Evolutionary conservation across 1,140 invertebrate species (phyloP).

Genomic region (Diprion similis): DNA sequence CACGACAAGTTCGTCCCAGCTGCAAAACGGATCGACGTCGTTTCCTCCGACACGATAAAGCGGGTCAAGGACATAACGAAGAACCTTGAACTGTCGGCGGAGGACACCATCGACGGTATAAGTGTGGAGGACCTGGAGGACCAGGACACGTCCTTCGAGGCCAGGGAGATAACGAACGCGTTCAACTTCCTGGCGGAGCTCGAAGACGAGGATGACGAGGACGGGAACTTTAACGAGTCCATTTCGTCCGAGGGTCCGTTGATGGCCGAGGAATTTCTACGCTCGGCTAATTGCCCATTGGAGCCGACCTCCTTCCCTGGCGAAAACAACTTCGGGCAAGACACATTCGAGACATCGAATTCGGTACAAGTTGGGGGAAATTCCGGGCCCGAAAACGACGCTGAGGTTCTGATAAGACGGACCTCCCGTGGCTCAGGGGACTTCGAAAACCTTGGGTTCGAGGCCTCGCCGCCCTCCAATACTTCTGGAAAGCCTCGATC

Average conservation of each 20-base stretch:
- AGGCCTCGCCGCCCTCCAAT: slow-evolving; percentile 26
- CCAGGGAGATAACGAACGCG: slow-evolving; percentile 47
- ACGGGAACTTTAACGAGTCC: not conserved
- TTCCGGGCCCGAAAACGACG: slow-evolving; percentile 10
- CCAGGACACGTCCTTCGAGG: slow-evolving; percentile 16
- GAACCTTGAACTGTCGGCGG: slow-evolving; percentile 52
- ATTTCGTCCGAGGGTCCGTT: slow-evolving; percentile 11
- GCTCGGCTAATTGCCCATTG: slow-evolving; percentile 27
- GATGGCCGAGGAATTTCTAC: slow-evolving; percentile 9
- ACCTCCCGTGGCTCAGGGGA: not conserved
- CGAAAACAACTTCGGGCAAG: too few species aligned
- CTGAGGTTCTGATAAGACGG: not conserved
- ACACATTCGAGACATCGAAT: not conserved
- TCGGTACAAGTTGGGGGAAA: not conserved
- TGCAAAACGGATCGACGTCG: slow-evolving; percentile 55
- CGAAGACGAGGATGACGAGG: slow-evolving; percentile 44
- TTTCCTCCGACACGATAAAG: slow-evolving; percentile 57
- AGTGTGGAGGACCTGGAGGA: slow-evolving; percentile 28
- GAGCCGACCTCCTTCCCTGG: slow-evolving; percentile 32
- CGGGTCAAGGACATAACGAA: slow-evolving; percentile 55
- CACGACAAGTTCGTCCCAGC: slow-evolving; percentile 55
- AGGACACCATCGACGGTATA: slow-evolving; percentile 23
- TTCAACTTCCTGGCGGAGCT: slow-evolving; percentile 53
- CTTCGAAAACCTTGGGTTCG: slow-evolving; percentile 33
- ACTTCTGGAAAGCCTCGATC: not conserved